Evolutionary conservation across 2,113 vertebrate species (phyloP).

Genomic region (Crotalus tigris): DNA sequence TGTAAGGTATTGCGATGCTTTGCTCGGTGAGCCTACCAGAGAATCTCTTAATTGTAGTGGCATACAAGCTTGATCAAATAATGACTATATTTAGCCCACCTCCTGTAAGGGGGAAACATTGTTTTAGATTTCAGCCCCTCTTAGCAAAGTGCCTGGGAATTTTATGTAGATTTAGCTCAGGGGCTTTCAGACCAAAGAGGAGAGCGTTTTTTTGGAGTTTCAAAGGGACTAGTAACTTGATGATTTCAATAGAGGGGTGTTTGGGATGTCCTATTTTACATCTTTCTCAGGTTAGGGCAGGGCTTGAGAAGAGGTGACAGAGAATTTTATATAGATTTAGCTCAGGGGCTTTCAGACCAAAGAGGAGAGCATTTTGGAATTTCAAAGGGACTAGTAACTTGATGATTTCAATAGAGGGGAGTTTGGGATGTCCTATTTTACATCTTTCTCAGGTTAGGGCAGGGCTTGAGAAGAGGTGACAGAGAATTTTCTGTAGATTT

Average conservation of each 20-base stretch:
- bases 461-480: background rate
- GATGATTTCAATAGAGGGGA: background rate
- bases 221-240: background rate
- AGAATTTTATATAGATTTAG: background rate
- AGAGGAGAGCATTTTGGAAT: background rate
- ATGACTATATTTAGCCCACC: background rate
- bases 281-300: background rate
- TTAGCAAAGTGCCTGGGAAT: background rate
- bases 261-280: no score
- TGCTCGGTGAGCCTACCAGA: background rate
- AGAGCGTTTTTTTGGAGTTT: background rate
- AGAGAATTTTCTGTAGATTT: no score
- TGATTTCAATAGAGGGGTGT: background rate
- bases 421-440: no score
- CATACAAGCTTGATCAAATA: background rate
- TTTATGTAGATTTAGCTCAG: background rate
- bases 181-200: background rate
- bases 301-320: background rate
- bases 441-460: background rate
- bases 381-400: background rate
- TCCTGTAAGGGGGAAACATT: background rate
- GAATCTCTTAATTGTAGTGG: no score
- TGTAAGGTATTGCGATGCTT: background rate
- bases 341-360: background rate
- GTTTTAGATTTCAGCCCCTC: background rate